Base-by-base conservation (phyloP, 2,888 invertebrate genomes). In the Nymphalis urticae region DNA sequence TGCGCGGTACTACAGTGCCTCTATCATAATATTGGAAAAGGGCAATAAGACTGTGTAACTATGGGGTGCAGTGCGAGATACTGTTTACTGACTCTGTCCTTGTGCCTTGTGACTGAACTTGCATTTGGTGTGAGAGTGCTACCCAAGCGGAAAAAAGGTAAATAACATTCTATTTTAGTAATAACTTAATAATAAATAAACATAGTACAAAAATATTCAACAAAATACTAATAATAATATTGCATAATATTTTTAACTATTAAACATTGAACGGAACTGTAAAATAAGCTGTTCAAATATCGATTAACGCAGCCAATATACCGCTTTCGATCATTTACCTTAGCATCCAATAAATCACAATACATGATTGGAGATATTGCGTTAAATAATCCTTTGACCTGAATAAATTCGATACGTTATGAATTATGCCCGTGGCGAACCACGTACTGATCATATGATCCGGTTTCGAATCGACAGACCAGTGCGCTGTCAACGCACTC, bases 131-230 rank as follows among this genome's bases (percentile, higher is more conserved):
- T 94, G 76, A 89, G 94, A 87, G 88, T 94, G 82, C 85, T 93
- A 84, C 88, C 93, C 76, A 93, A 93, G 81, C 87, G 93, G 83
- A 90, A 93, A 82, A 93, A 94, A 94, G 94, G 94, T 94, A 91
- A 85, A 78, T 72, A 32, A 32, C 16, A 17, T 16, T 3, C 21
- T 21, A 24, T 32, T 16, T 1, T 56, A 56, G n/a, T 32, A 8
- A 32, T 56, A n/a, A 32, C 1, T 6, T 17, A 7, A 8, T 17
- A 36, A 32, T 19, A 9, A 36, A 56, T 32, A 36, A n/a, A 36
- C 8, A 56, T 9, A 17, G 36, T 32, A 32, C 56, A 32, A 7
- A 32, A 13, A 17, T 32, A 27, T 1, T 2, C 27, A 56, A n/a
- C 16, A 58, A 58, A 36, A 36, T 36, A 16, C 47, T 6, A 54